These are phyloP conservation scores for Siderastrea radians DNA, from an alignment of 92 coral and sea anemone species.

Conservation along the genomic window DNA sequence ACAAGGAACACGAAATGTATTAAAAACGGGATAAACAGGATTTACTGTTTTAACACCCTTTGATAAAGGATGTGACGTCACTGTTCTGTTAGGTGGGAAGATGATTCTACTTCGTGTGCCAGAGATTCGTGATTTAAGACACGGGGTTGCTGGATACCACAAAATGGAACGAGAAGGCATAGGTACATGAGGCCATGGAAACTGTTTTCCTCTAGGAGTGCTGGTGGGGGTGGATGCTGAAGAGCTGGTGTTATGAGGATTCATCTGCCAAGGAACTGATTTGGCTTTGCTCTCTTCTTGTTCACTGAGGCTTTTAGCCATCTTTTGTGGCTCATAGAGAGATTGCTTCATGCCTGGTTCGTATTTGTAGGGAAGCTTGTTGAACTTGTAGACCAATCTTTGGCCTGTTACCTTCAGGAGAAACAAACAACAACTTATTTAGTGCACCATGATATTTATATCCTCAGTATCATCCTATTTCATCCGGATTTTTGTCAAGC, in stretches of 20 bases:
- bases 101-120: background rate
- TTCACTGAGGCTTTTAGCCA: background rate
- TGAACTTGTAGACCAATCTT: conserved; percentile 80
- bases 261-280: background rate
- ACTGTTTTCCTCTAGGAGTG: background rate
- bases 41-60: background rate
- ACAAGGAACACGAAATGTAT: background rate
- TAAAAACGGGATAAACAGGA: conserved; percentile 2
- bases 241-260: background rate
- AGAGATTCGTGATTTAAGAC: background rate
- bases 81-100: background rate
- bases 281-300: background rate
- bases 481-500: too few species aligned
- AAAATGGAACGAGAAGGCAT: conserved; percentile 2
- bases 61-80: background rate
- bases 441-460: background rate
- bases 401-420: conserved; percentile 71
- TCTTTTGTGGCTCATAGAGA: background rate
- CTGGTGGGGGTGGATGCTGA: conserved; percentile 13
- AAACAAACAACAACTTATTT: background rate
- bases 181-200: background rate
- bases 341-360: conserved; percentile 47
- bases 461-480: background rate
- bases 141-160: background rate
- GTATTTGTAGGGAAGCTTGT: conserved; percentile 66